Conservation (phyloP, 23 tunicate species). For the Oikopleura vanhoeffeni region DNA sequence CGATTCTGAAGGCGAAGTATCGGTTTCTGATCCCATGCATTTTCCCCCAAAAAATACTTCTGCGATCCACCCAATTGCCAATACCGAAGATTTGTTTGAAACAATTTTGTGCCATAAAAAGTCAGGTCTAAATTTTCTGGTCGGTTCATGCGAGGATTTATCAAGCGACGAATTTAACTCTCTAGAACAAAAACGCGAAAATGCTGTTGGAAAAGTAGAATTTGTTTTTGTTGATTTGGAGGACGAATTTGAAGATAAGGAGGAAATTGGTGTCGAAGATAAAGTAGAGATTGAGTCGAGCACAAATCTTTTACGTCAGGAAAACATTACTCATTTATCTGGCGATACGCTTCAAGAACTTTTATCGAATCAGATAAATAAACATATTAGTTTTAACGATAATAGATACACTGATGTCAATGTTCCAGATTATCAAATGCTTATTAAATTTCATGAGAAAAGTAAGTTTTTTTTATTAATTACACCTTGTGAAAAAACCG, state of each 20-base stretch:
- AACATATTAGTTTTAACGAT: too few species aligned
- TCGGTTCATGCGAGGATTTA: not conserved
- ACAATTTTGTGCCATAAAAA: not conserved
- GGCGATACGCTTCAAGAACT: too few species aligned
- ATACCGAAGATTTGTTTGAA: not conserved
- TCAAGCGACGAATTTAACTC: too few species aligned
- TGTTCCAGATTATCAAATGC: not conserved
- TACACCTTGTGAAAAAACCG: too few species aligned
- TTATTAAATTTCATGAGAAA: not conserved
- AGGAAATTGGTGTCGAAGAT: too few species aligned
- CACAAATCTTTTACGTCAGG: too few species aligned
- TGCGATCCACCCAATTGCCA: not conserved
- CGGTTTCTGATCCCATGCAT: not conserved
- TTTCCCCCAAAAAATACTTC: not conserved
- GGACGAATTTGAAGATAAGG: too few species aligned
- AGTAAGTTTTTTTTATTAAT: not conserved
- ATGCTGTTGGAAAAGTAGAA: not conserved
- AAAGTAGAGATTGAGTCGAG: too few species aligned
- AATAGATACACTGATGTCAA: not conserved
- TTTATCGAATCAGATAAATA: too few species aligned
- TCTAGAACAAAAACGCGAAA: too few species aligned
- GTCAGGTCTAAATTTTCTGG: not conserved
- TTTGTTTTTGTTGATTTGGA: not conserved
- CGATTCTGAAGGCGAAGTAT: not conserved
- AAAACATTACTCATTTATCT: too few species aligned